These are phyloP conservation scores for Neomorphus geoffroyi DNA, from an alignment of 2,797 vertebrate species.

Conservation along the genomic window DNA sequence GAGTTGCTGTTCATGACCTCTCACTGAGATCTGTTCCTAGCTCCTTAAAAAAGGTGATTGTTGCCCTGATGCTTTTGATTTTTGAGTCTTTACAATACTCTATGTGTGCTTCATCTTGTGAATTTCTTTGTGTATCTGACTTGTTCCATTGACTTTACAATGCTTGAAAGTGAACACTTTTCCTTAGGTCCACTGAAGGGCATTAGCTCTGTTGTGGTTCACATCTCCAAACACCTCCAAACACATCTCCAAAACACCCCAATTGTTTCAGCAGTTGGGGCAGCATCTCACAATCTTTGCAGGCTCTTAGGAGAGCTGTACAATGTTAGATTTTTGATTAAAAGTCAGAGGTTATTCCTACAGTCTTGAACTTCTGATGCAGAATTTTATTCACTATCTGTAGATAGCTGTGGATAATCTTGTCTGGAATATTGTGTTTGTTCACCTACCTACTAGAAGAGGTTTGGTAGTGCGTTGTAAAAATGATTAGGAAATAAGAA, in stretches of 20 bases:
- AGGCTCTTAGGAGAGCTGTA: neutral
- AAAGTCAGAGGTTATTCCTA: neutral
- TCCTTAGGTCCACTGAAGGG: accelerated
- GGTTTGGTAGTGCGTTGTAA: neutral
- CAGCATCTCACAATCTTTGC: neutral
- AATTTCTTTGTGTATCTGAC: neutral
- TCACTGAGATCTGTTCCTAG: neutral
- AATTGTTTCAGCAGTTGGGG: neutral
- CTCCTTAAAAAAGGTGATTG: neutral
- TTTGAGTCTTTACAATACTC: neutral
- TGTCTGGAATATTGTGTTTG: neutral
- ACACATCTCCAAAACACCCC: neutral
- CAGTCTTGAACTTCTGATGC: neutral
- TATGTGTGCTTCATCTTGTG: neutral
- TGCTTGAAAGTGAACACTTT: neutral
- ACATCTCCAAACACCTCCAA: no score
- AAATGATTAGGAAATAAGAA: neutral
- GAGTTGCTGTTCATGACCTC: neutral
- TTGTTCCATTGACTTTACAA: neutral
- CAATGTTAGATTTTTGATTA: neutral
- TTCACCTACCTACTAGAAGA: neutral
- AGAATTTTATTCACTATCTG: neutral
- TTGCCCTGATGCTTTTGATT: neutral
- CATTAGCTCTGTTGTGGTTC: neutral
- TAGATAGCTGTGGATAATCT: neutral